Evolutionary conservation across 1,140 invertebrate genomes (phyloP).

Genomic region (Drosophila sp.): DNA sequence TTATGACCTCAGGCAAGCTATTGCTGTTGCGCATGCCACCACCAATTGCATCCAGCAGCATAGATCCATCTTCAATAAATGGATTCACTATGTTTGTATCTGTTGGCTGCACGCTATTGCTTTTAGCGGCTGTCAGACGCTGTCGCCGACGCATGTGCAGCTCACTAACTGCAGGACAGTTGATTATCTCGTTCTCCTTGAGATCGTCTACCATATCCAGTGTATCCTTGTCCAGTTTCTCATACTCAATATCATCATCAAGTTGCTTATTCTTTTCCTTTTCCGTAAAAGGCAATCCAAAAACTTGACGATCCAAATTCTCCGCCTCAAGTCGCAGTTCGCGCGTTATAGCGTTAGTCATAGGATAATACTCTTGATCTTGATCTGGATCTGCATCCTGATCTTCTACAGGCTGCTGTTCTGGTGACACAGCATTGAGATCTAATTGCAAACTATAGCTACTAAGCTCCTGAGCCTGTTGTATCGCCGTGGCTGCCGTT

Average conservation of each 20-base stretch:
- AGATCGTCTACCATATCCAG: conserved; percentile 79
- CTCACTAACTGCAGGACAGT: conserved; percentile 72
- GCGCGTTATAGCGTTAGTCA: conserved; percentile 93
- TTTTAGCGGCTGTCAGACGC: conserved; percentile 66
- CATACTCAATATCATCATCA: conserved; percentile 69
- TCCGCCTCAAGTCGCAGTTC: conserved; percentile 92
- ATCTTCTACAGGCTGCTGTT: conserved; percentile 86
- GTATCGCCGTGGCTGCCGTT: conserved; percentile 77
- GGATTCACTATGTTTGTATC: conserved; percentile 60
- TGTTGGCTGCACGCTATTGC: conserved; percentile 59
- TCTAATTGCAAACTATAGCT: conserved; percentile 76
- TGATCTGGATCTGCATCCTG: conserved; percentile 92
- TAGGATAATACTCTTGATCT: conserved; percentile 92
- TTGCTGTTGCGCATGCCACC: conserved; percentile 64
- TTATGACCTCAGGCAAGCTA: conserved; percentile 74
- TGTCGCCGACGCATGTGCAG: conserved; percentile 65
- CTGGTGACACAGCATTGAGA: conserved; percentile 54
- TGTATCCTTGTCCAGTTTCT: conserved; percentile 80
- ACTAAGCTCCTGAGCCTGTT: conserved; percentile 74
- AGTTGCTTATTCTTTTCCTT: conserved; percentile 35
- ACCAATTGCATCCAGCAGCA: conserved; percentile 31
- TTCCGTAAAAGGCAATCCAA: conserved; percentile 85
- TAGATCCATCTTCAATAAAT: conserved; percentile 62
- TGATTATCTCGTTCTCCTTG: conserved; percentile 80
- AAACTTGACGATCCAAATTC: conserved; percentile 92